phyloP scores from a whole-genome alignment of 2,797 vertebrate species.

The Cyprinella venusta region DNA sequence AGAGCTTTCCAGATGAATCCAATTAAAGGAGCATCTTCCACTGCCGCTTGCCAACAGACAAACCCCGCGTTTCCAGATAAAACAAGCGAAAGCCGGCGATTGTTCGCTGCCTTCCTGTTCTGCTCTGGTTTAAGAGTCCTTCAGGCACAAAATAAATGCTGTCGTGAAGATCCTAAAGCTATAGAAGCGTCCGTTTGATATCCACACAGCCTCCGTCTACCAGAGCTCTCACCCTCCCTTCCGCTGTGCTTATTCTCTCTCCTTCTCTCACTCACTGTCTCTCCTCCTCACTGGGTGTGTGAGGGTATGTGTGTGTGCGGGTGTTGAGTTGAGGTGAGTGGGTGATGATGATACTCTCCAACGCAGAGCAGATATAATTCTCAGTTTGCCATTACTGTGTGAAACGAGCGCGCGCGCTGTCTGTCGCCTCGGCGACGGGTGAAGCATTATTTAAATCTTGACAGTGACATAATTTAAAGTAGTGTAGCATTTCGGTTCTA shows the following conservation, averaged over 20 bases:
- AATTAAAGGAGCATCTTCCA: slow-evolving; percentile 62
- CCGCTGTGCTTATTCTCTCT: slow-evolving; percentile 33
- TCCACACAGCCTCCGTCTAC: slow-evolving; percentile 46
- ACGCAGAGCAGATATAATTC: slow-evolving; percentile 28
- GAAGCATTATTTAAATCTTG: slow-evolving; percentile 4
- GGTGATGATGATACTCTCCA: slow-evolving; percentile 42
- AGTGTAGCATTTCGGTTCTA: neutral
- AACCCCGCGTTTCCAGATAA: slow-evolving; percentile 23
- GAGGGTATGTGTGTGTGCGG: slow-evolving; percentile 46
- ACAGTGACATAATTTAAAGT: slow-evolving; percentile 24
- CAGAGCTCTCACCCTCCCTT: slow-evolving; percentile 52
- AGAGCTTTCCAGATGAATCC: slow-evolving; percentile 58
- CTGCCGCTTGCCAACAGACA: slow-evolving; percentile 46
- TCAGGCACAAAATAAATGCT: slow-evolving; percentile 5
- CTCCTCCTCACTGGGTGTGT: slow-evolving; percentile 48
- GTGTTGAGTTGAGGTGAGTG: slow-evolving; percentile 24
- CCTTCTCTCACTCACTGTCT: neutral
- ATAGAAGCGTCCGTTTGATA: slow-evolving; percentile 39
- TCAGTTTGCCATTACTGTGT: slow-evolving; percentile 29
- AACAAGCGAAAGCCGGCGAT: slow-evolving; percentile 38
- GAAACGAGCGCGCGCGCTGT: neutral
- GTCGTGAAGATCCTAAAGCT: slow-evolving; percentile 44
- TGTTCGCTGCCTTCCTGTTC: slow-evolving; percentile 20
- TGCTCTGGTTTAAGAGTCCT: slow-evolving; percentile 41
- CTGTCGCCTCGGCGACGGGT: neutral